Conservation (phyloP, 2,113 vertebrate genomes). For the Glareola pratincola region DNA sequence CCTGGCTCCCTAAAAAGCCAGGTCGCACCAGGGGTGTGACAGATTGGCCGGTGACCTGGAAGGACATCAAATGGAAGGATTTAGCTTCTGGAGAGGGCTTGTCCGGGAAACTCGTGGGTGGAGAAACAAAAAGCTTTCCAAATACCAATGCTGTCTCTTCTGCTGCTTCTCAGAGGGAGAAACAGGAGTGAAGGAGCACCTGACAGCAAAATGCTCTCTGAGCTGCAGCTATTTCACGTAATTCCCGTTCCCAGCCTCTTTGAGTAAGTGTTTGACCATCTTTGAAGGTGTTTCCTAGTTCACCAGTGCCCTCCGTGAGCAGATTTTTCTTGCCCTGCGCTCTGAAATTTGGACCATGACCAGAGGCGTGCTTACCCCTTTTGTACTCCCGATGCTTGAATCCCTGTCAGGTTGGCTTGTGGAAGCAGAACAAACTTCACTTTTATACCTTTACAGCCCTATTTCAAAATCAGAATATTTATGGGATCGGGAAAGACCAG, state of each 20-base stretch:
- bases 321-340: neutral
- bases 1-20: neutral
- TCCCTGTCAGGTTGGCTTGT: neutral
- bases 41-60: neutral
- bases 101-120: neutral
- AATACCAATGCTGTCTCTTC: neutral
- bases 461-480: neutral
- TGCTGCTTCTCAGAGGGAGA: neutral
- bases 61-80: conserved; percentile 5
- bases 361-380: neutral
- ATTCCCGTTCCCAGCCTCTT: neutral
- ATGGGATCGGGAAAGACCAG: neutral
- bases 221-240: neutral
- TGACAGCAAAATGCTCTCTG: neutral
- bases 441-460: neutral
- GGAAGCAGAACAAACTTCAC: neutral
- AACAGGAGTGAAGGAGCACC: neutral
- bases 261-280: neutral
- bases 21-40: neutral
- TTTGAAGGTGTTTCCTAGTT: neutral
- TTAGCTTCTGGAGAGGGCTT: neutral
- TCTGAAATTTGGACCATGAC: neutral
- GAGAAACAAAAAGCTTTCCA: conserved; percentile 9
- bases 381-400: neutral
- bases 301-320: neutral